Conservation (phyloP, 2,888 invertebrate species). For the Drepanosiphum platanoidis region DNA sequence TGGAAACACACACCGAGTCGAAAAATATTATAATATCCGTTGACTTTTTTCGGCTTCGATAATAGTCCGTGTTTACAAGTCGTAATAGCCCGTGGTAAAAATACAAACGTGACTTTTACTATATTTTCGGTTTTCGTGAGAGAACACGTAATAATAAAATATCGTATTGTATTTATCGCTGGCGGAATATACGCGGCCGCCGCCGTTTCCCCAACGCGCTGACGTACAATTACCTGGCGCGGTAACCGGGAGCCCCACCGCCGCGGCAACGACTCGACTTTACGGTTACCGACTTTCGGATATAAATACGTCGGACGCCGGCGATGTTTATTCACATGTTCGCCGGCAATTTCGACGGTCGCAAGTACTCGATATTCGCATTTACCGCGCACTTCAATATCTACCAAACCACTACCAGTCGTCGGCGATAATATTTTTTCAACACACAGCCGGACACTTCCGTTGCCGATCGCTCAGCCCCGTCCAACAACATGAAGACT, state of each 20-base stretch:
- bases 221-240: constrained; percentile 1
- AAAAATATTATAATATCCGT: too few relatives aligned
- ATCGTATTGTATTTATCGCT: not conserved
- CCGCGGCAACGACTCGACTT: constrained; percentile 18
- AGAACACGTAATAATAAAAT: not conserved
- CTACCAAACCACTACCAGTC: not conserved
- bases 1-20: too few relatives aligned
- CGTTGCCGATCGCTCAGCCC: not conserved
- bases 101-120: not conserved
- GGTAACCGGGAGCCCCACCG: constrained; percentile 35
- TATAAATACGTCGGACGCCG: constrained; percentile 45
- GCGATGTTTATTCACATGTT: constrained; percentile 31
- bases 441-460: not conserved
- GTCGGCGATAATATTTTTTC: not conserved
- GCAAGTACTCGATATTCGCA: not conserved
- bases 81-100: not conserved
- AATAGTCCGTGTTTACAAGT: not conserved
- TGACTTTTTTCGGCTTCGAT: too few relatives aligned
- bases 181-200: not conserved
- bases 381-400: not conserved
- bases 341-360: constrained; percentile 31
- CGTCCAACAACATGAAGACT: constrained; percentile 12
- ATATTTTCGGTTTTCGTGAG: not conserved
- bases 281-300: constrained; percentile 41
- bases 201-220: not conserved